phyloP scores from a whole-genome alignment of 2,797 vertebrate genomes.

The Malacoctenus gilli region DNA sequence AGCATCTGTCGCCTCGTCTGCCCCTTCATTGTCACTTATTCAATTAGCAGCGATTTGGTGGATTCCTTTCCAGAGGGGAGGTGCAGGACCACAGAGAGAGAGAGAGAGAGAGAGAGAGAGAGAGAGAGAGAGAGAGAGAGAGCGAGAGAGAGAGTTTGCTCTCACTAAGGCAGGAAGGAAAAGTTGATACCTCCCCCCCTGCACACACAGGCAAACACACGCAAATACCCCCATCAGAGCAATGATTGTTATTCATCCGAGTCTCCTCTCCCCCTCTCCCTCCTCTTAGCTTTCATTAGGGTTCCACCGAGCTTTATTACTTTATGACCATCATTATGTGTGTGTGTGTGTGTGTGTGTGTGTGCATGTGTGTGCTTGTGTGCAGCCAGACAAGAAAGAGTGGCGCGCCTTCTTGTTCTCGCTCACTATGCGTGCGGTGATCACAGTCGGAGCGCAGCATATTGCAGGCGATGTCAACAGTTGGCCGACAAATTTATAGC shows the following conservation, averaged over 20 bases:
- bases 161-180: conserved; percentile 60
- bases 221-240: conserved; percentile 45
- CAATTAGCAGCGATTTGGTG: conserved; percentile 87
- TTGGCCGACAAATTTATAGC: conserved; percentile 78
- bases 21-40: conserved; percentile 91
- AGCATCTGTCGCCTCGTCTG: conserved; percentile 94
- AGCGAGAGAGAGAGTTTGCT: conserved; percentile 42
- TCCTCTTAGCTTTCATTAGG: conserved; percentile 61
- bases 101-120: conserved; percentile 54
- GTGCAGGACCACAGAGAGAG: conserved; percentile 40
- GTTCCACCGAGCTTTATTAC: conserved; percentile 75
- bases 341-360: conserved; percentile 18
- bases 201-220: conserved; percentile 18
- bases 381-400: conserved; percentile 37
- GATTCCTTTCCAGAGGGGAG: conserved; percentile 66
- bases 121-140: conserved; percentile 39
- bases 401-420: conserved; percentile 61
- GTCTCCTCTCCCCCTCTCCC: conserved; percentile 64
- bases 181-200: conserved; percentile 27
- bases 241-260: conserved; percentile 78
- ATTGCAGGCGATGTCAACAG: conserved; percentile 79
- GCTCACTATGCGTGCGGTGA: conserved; percentile 65
- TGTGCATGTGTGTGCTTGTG: conserved; percentile 11
- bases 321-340: conserved; percentile 76
- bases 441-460: conserved; percentile 67